Percentiles rank a stretch among this genome's conserved stretches.
phyloP scores from a whole-genome alignment of 2,888 invertebrate species.

The Crepidodera aurea region DNA sequence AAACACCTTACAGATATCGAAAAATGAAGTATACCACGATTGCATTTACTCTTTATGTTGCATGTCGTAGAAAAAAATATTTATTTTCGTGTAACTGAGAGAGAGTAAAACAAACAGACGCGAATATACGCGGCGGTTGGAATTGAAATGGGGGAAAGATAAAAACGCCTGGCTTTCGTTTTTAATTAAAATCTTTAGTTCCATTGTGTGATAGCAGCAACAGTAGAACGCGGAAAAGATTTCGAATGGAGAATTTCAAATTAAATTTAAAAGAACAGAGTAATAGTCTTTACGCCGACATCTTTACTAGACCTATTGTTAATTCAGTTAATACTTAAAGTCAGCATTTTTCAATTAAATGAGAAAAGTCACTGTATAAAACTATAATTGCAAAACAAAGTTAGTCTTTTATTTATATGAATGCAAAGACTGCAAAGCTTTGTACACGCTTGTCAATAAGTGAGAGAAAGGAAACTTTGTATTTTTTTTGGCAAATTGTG shows the following conservation, averaged over 20 bases:
- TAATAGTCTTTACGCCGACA: not conserved
- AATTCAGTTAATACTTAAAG: not conserved
- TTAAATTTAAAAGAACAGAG: constrained; percentile 13
- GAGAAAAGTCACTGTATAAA: too few species aligned
- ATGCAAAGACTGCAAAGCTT: too few species aligned
- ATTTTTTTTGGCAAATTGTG: too few species aligned
- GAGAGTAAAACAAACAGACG: constrained; percentile 1
- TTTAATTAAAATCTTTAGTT: constrained; percentile 17
- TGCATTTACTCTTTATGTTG: too few species aligned
- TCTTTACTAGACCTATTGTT: not conserved
- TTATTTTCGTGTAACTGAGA: constrained; percentile 2
- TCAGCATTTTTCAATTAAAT: not conserved
- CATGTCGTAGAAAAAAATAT: too few species aligned
- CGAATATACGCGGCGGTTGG: constrained; percentile 8
- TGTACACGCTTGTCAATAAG: too few species aligned
- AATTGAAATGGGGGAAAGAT: constrained; percentile 14
- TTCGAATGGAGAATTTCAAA: constrained; percentile 7
- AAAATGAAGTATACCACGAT: too few species aligned
- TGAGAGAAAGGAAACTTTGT: too few species aligned
- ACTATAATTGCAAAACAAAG: too few species aligned
- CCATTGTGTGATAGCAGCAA: constrained; percentile 8
- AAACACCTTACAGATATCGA: too few species aligned
- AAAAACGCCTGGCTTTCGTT: constrained; percentile 13
- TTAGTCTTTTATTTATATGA: too few species aligned
- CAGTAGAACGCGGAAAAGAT: constrained; percentile 1